phyloP scores from a whole-genome alignment of 2,113 vertebrate species.

The Paratilapia polleni region DNA sequence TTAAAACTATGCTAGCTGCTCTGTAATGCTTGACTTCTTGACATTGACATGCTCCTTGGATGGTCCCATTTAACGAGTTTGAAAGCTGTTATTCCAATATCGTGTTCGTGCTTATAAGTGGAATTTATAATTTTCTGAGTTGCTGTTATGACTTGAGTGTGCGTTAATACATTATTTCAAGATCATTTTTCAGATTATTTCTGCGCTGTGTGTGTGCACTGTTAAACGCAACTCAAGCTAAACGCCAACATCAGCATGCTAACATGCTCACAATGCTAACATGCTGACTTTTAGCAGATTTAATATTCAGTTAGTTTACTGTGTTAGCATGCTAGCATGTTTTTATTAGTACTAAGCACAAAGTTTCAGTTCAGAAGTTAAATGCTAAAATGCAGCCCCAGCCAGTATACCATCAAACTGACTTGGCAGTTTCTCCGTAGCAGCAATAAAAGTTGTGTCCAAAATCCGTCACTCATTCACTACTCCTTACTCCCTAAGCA shows the following conservation, averaged over 20 bases:
- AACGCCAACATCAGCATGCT: background rate
- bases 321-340: background rate
- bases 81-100: background rate
- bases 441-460: no score
- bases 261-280: conserved; percentile 1
- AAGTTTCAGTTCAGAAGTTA: no score
- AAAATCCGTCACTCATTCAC: no score
- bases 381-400: background rate
- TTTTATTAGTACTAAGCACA: background rate
- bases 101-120: background rate
- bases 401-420: background rate
- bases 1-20: background rate
- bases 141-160: background rate
- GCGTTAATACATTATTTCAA: background rate
- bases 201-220: background rate
- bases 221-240: background rate
- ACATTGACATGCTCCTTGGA: no score
- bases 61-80: no score
- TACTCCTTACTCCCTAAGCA: no score
- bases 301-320: background rate
- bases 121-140: background rate
- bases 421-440: background rate
- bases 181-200: no score
- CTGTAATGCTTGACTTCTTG: background rate
- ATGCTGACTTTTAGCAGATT: background rate